phyloP scores from a whole-genome alignment of 2,113 vertebrate genomes.

The Sinocyclocheilus anophthalmus region DNA sequence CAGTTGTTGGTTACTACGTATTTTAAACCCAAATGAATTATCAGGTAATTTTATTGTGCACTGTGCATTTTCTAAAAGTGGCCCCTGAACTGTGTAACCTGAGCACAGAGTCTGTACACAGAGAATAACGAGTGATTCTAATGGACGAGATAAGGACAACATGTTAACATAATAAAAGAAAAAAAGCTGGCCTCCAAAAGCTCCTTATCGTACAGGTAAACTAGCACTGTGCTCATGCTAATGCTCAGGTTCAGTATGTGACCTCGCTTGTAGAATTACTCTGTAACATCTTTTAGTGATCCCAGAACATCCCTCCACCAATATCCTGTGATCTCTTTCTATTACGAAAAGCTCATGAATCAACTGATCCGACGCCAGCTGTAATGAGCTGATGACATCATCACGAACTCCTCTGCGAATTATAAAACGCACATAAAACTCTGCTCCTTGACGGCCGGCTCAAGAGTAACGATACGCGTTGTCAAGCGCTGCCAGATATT shows the following conservation, averaged over 20 bases:
- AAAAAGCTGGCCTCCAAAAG: neutral
- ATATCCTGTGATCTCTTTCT: constrained; percentile 9
- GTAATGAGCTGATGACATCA: constrained; percentile 35
- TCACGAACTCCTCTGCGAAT: neutral
- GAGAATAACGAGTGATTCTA: neutral
- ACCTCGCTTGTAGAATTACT: neutral
- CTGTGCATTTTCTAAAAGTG: constrained; percentile 17
- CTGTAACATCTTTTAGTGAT: constrained; percentile 3
- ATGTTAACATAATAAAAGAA: constrained; percentile 17
- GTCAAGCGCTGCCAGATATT: constrained; percentile 24
- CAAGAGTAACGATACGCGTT: constrained; percentile 14
- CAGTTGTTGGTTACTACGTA: neutral
- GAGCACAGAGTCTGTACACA: constrained; percentile 1
- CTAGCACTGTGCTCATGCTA: neutral
- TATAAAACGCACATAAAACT: constrained; percentile 17
- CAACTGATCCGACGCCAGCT: constrained; percentile 12
- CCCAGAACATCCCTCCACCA: constrained; percentile 15
- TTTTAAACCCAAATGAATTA: constrained; percentile 1
- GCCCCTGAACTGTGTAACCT: neutral
- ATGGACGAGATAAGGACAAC: constrained; percentile 16
- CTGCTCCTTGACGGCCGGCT: constrained; percentile 4
- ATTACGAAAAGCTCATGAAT: neutral
- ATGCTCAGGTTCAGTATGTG: neutral
- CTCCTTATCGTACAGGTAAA: neutral
- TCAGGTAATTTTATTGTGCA: neutral